Evolutionary conservation across 2,113 vertebrate species (phyloP), one percentile per base, ranked within the genome.

Genomic region (Pomatorhinus ruficollis): DNA sequence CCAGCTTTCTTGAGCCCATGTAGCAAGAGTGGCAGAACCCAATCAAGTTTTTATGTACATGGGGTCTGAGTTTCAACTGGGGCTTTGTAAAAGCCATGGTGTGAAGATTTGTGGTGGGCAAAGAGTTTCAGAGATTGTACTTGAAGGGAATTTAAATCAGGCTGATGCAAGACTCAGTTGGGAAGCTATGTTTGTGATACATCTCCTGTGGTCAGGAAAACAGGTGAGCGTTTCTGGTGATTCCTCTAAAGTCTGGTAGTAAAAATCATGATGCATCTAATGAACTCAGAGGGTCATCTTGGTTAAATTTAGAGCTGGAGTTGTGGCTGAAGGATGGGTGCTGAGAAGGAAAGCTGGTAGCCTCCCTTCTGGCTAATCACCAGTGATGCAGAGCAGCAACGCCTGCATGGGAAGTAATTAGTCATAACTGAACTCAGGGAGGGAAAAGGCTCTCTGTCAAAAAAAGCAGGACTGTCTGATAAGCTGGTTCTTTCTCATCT

Each of bases 301-400:
- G 39, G 79, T 66, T 96, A 88, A 79, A 94, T 94, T 90, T 89
- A 88, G 64, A 72, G 82, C 66, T 77, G 63, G 80, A 79, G 22
- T 5, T 69, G 50, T n/a, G 54, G 59, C 61, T 63, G 70, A 42
- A 84, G 87, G 40, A 33, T 2, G 10, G 45, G 10, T 59, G 39
- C 87, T 91, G 54, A 74, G 66, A 83, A 66, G 64, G 42, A 69
- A 91, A 81, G 68, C 83, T 78, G 57, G 49, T 75, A 93, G 90
- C 39, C 40, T 94, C 23, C 86, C 79, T 95, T 71, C 63, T 3
- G 4, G 87, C 79, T 90, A 90, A 96, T 93, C 63, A 49, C 64
- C 76, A 66, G 71, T 33, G 79, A 90, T 88, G 86, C 87, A 83
- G 64, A 96, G 72, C 71, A 83, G 87, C 82, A 59, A 59, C 4